Base-by-base conservation (phyloP, 2,888 invertebrate genomes). In the Vandiemenella viatica region DNA sequence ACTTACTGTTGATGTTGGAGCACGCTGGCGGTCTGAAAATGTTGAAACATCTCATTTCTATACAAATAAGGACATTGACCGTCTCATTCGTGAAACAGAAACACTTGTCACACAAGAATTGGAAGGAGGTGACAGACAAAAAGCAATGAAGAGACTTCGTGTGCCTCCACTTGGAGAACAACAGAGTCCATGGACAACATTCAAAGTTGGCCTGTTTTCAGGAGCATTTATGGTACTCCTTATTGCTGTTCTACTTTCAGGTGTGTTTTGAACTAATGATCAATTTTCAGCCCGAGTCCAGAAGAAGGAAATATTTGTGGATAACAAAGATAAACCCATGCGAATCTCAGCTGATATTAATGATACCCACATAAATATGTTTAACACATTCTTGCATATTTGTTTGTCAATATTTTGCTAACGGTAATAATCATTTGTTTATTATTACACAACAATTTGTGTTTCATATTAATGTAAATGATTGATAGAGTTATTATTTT, bases 141-240 rank as follows among this genome's bases (percentile, higher is more conserved):
- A 77, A 58, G 90, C 89, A 3, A 91, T 90, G 90, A 90, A 90
- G 64, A 70, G 87, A 37, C 67, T 91, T 18, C 66, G 88, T 46
- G 89, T 89, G 1, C 90, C 89, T 1, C 90, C 90, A 3, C 66
- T 91, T 20, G 87, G 86, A 13, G 89, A 89, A 65, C 80, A 83
- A 58, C 81, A 84, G 61, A 80, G 80, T 52, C 82, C 84, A 1
- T 83, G 84, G 79, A 85, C 83, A 3, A 86, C 85, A 1, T 87
- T 87, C 60, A 83, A 83, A 71, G 82, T 82, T 64, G 90, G 90
- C 1, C 71, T 90, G 4, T 89, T 85, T 64, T 79, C 83, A 6
- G 90, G 90, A 18, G 80, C 84, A 20, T 87, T 89, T 64, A 67
- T 85, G 48, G 80, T 89, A 15, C 71, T 89, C 10, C 66, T 82